A percentile compares a stretch with the other conserved stretches of the same genome.
Conservation (phyloP, 2,113 vertebrate species). For the Myotis lucifugus region DNA sequence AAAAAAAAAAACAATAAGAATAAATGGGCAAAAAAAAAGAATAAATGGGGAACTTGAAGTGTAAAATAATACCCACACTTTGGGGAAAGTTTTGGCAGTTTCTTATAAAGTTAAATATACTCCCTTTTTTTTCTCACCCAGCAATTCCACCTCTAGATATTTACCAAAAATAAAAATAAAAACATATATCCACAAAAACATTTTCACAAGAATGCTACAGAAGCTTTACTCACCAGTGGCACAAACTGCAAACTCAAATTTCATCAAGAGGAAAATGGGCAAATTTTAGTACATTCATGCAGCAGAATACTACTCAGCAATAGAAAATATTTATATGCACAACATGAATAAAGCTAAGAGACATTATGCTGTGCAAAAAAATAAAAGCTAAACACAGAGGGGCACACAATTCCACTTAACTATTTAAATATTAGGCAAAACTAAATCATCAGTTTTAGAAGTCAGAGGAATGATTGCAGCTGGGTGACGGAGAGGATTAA, state of each 20-base stretch:
- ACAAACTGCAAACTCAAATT: slow-evolving; percentile 39
- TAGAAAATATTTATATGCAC: neutral
- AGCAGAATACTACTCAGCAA: neutral
- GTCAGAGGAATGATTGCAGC: neutral
- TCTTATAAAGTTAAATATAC: neutral
- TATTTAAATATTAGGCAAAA: neutral
- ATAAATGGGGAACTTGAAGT: neutral
- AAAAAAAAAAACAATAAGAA: neutral
- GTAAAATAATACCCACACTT: neutral
- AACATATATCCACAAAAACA: neutral
- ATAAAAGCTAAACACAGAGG: neutral
- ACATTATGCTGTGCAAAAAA: neutral
- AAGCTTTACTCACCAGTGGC: neutral
- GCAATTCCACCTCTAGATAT: neutral
- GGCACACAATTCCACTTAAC: neutral
- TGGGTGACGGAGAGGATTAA: neutral
- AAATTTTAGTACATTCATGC: neutral
- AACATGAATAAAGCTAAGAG: neutral
- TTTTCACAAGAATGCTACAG: neutral
- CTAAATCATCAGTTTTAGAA: neutral
- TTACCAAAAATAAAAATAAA: neutral
- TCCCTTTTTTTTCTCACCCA: neutral
- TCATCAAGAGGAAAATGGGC: neutral
- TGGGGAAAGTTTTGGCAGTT: neutral
- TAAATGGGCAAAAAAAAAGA: neutral